Evolutionary conservation across 2,888 invertebrate genomes (phyloP).

Genomic region (Hydrotaea diabolus): DNA sequence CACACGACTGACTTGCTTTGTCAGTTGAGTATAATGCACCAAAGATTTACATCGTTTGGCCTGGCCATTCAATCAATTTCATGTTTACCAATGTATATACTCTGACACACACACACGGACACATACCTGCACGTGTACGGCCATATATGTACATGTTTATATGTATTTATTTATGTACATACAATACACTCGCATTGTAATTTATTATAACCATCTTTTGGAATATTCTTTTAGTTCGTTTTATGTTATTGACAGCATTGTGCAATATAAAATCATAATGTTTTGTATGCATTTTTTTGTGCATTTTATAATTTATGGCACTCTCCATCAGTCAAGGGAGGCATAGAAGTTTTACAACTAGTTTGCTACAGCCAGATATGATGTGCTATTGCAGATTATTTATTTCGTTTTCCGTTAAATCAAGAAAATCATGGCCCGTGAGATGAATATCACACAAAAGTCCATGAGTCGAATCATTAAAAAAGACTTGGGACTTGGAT

Average conservation of each 20-base stretch:
- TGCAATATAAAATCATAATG: slow-evolving; percentile 4
- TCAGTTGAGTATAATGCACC: not conserved
- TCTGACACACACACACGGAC: not conserved
- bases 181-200: not conserved
- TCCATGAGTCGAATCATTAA: no score
- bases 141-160: not conserved
- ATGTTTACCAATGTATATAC: slow-evolving; percentile 28
- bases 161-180: not conserved
- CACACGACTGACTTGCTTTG: not conserved
- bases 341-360: not conserved
- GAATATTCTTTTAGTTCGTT: not conserved
- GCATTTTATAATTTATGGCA: not conserved
- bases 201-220: slow-evolving; percentile 12
- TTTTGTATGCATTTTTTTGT: not conserved
- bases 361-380: no score
- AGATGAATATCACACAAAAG: no score
- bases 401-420: no score
- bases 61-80: slow-evolving; percentile 52
- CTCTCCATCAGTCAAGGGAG: not conserved
- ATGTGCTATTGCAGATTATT: no score
- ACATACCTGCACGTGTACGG: not conserved
- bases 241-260: slow-evolving; percentile 19
- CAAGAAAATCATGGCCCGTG: no score
- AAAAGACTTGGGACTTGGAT: no score
- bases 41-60: slow-evolving; percentile 9